These are phyloP conservation scores for Nasonovia ribisnigri DNA, from an alignment of 2,888 invertebrate genomes.

Conservation along the genomic window DNA sequence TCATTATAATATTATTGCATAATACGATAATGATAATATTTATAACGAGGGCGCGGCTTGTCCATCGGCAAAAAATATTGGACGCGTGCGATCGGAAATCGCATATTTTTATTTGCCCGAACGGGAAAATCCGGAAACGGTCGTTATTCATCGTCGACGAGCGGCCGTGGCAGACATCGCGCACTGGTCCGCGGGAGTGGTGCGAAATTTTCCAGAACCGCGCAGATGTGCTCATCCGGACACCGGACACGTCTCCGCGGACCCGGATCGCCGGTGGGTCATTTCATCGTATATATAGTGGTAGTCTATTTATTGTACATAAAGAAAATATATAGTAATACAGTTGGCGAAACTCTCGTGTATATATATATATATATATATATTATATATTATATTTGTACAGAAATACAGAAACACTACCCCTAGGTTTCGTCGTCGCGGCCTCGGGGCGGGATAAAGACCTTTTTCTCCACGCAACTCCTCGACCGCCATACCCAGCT, in stretches of 20 bases:
- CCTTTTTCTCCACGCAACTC: background rate
- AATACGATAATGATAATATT: background rate
- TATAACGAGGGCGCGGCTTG: background rate
- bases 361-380: background rate
- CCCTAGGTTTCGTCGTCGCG: background rate
- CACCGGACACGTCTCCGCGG: background rate
- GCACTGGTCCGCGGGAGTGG: background rate
- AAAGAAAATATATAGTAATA: background rate
- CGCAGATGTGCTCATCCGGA: background rate
- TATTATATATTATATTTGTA: background rate
- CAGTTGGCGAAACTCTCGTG: background rate
- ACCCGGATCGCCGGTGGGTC: background rate
- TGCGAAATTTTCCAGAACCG: background rate
- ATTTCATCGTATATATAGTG: background rate
- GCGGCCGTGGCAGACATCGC: background rate
- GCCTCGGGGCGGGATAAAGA: background rate
- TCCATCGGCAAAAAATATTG: background rate
- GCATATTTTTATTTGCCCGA: background rate
- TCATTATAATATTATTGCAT: background rate
- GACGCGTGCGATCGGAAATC: background rate
- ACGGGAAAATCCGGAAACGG: background rate
- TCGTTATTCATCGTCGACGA: background rate
- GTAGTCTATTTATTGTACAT: background rate
- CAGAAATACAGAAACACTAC: background rate
- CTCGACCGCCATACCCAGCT: background rate